Conservation (phyloP, 2,888 invertebrate species). For the Chamaedrilus cognettii region DNA sequence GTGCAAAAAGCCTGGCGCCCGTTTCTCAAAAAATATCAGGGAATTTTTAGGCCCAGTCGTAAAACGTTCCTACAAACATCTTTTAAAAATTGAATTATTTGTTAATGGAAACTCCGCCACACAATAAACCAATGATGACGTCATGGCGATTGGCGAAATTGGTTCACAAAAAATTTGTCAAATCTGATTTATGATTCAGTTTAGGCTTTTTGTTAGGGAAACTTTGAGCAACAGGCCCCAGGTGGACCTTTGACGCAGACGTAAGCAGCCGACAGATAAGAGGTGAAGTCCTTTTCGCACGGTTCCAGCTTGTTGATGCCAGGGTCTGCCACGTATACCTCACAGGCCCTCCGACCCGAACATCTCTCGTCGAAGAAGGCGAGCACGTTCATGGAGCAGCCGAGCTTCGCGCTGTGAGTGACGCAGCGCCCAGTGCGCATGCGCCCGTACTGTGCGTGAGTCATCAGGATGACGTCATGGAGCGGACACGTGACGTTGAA, state of each 20-base stretch:
- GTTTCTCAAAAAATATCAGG: too few relatives aligned
- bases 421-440: constrained; percentile 35
- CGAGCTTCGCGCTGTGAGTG: constrained; percentile 30
- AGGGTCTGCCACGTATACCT: constrained; percentile 24
- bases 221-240: too few relatives aligned
- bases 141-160: too few relatives aligned
- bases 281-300: constrained; percentile 21
- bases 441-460: constrained; percentile 33
- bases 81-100: too few relatives aligned
- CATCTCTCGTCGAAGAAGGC: constrained; percentile 18
- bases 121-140: too few relatives aligned
- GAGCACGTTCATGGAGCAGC: constrained; percentile 25
- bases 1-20: too few relatives aligned
- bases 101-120: too few relatives aligned
- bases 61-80: too few relatives aligned
- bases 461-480: constrained; percentile 26
- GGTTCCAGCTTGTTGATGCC: constrained; percentile 15
- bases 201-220: too few relatives aligned
- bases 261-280: constrained; percentile 28
- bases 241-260: constrained; percentile 25
- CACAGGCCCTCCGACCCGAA: constrained; percentile 20
- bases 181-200: too few relatives aligned
- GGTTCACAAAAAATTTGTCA: too few relatives aligned
- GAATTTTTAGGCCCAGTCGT: too few relatives aligned
- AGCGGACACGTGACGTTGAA: constrained; percentile 28